phyloP scores from a whole-genome alignment of 1,140 invertebrate genomes.

The Gryon sp. region DNA sequence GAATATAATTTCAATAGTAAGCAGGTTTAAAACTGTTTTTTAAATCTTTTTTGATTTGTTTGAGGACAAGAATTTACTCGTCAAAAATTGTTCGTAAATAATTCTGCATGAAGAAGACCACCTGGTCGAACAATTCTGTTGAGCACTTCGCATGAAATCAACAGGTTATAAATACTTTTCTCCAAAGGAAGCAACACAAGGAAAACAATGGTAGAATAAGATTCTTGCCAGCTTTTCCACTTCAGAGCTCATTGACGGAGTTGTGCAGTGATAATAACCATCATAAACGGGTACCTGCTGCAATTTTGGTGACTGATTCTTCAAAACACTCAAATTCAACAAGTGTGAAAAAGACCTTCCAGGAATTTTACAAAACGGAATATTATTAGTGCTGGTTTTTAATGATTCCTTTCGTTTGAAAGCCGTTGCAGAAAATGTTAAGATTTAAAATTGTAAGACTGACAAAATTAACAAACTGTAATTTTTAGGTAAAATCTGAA shows the following conservation, averaged over 20 bases:
- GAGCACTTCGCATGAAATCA: conserved; percentile 28
- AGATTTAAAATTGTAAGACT: too few species aligned
- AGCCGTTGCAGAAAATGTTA: too few species aligned
- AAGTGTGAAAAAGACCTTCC: conserved; percentile 6
- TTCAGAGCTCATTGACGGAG: conserved; percentile 33
- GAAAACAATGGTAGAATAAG: conserved; percentile 31
- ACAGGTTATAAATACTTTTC: conserved; percentile 54
- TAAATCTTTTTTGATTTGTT: too few species aligned
- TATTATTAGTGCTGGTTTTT: not conserved
- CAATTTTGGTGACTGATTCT: conserved; percentile 20
- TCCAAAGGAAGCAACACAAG: conserved; percentile 5
- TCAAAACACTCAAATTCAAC: conserved; percentile 3
- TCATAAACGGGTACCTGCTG: conserved; percentile 35
- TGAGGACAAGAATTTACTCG: conserved; percentile 2
- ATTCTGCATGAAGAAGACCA: conserved; percentile 19
- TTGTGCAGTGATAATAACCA: conserved; percentile 32
- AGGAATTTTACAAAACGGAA: not conserved
- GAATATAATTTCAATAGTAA: too few species aligned
- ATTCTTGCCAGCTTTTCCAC: conserved; percentile 40
- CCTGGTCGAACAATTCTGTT: conserved; percentile 19
- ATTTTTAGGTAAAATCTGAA: too few species aligned
- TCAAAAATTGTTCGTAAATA: conserved; percentile 42
- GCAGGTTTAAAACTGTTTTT: too few species aligned
- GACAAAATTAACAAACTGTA: too few species aligned
- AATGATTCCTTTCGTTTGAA: not conserved